Conservation (phyloP, 2,113 vertebrate species). For the Cyphomyrus discorhynchus region DNA sequence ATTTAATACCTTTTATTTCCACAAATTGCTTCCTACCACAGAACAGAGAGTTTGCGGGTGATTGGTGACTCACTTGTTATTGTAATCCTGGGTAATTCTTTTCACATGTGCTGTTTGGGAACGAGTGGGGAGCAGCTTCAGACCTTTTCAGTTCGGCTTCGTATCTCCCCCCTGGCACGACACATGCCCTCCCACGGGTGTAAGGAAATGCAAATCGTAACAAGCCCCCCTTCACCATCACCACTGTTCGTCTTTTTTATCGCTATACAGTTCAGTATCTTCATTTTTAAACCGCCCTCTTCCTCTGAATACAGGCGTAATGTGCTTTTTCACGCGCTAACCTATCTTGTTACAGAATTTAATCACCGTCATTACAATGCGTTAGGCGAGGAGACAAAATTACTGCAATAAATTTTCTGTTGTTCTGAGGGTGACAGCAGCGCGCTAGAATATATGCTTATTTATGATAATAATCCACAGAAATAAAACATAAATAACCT, state of each 20-base stretch:
- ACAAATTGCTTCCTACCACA: neutral
- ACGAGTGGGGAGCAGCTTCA: neutral
- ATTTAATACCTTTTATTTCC: neutral
- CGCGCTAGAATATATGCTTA: neutral
- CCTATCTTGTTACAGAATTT: conserved; percentile 2
- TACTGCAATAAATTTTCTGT: conserved; percentile 8
- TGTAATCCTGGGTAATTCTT: neutral
- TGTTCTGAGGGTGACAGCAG: neutral
- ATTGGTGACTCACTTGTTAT: neutral
- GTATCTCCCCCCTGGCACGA: neutral
- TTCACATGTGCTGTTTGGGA: neutral
- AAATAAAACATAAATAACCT: neutral
- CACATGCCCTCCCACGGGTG: neutral
- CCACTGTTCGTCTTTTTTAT: neutral
- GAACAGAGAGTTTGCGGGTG: neutral
- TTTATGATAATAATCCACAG: conserved; percentile 2
- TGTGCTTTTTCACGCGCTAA: neutral
- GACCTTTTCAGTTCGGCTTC: neutral
- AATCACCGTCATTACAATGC: neutral
- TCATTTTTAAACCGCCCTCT: neutral
- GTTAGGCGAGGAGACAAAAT: neutral
- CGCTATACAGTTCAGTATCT: neutral
- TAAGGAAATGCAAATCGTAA: neutral
- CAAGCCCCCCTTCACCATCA: neutral
- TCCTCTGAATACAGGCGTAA: neutral